Conservation (phyloP, 2,797 vertebrate species). For the Apodemus agrarius region DNA sequence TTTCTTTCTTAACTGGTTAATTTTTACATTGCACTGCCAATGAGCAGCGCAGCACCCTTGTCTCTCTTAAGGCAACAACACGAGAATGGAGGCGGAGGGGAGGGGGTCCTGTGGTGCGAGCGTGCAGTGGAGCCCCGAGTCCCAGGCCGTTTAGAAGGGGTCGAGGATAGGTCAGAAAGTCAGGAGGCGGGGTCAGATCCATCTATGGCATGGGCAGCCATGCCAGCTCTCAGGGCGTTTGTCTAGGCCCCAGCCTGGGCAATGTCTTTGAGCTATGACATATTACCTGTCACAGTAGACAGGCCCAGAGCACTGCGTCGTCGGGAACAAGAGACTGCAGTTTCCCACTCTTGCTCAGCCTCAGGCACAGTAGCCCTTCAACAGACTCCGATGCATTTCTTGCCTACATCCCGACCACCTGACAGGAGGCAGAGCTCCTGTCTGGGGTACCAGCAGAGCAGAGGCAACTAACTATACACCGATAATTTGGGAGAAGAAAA, state of each 20-base stretch:
- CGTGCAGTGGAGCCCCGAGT: not conserved
- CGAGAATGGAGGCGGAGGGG: not conserved
- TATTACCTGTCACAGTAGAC: not conserved
- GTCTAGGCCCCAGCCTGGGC: not conserved
- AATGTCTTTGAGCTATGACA: not conserved
- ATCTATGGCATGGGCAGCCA: not conserved
- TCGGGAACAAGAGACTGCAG: fast-evolving
- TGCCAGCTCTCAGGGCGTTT: not conserved
- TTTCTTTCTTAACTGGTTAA: not conserved
- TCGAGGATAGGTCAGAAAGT: not conserved
- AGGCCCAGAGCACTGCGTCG: not conserved
- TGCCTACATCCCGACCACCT: not conserved
- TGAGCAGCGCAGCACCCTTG: too few species aligned
- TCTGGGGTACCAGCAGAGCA: not conserved
- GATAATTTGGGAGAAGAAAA: not conserved
- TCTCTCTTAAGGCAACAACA: not conserved
- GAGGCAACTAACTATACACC: not conserved
- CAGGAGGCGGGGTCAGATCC: not conserved
- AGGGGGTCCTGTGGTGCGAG: not conserved
- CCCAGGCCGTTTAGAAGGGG: not conserved
- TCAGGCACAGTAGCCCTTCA: not conserved
- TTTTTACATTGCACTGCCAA: not conserved
- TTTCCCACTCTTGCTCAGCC: not conserved
- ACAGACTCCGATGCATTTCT: not conserved
- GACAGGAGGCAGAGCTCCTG: not conserved